Conservation (phyloP, 2,797 vertebrate species). For the Centroberyx gerrardi region DNA sequence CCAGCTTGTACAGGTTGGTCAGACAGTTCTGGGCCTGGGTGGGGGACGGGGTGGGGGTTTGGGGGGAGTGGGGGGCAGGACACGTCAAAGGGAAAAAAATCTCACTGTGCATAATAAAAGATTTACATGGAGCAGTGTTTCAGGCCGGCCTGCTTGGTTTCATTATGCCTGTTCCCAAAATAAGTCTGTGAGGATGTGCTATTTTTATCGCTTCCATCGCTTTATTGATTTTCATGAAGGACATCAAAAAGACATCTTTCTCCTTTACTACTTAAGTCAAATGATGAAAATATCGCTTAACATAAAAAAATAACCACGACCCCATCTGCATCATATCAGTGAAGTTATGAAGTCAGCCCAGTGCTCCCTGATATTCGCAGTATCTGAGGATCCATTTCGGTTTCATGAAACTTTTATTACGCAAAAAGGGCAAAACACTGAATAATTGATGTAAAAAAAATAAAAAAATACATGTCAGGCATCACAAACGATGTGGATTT, state of each 20-base stretch:
- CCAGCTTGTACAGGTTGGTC: slow-evolving; percentile 96
- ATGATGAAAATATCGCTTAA: slow-evolving; percentile 28
- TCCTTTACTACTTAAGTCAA: neutral
- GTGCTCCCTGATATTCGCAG: neutral
- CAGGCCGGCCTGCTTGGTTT: neutral
- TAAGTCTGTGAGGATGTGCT: neutral
- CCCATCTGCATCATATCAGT: neutral
- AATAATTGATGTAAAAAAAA: slow-evolving; percentile 31
- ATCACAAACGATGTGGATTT: slow-evolving; percentile 3
- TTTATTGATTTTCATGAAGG: slow-evolving; percentile 26
- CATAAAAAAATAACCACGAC: slow-evolving; percentile 13
- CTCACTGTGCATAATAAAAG: neutral
- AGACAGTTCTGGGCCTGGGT: slow-evolving; percentile 96
- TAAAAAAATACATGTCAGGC: slow-evolving; percentile 2
- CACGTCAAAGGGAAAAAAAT: neutral
- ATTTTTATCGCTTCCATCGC: neutral
- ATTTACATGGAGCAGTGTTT: neutral
- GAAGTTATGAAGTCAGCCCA: slow-evolving; percentile 5
- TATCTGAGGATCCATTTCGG: slow-evolving; percentile 27
- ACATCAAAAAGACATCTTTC: neutral
- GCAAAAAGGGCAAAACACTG: neutral
- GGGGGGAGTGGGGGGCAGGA: slow-evolving; percentile 14
- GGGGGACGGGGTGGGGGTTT: slow-evolving; percentile 13
- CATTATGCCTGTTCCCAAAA: neutral
- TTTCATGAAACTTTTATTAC: slow-evolving; percentile 46